Percentiles rank a stretch among this genome's conserved stretches.
phyloP scores from a whole-genome alignment of 2,888 invertebrate species.

The Phragmatobia fuliginosa region DNA sequence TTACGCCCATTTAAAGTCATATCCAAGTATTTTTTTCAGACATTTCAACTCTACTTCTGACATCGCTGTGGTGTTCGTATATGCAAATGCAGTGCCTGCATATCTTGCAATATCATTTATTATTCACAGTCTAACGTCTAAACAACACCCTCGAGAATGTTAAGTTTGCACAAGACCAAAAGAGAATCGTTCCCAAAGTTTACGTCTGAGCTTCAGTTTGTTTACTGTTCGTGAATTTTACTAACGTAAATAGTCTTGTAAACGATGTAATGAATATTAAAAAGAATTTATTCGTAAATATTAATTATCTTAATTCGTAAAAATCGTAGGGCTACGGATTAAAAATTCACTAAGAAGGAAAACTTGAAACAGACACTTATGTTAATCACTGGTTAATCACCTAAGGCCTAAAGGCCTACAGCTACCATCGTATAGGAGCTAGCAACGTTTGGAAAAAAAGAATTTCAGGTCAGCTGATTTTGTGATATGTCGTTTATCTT shows the following conservation, averaged over 20 bases:
- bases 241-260: conserved; percentile 15
- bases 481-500: too few relatives aligned
- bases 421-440: too few relatives aligned
- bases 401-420: too few relatives aligned
- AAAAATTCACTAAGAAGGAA: too few relatives aligned
- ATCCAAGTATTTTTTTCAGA: background rate
- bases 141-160: conserved; percentile 41
- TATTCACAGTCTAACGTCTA: conserved; percentile 41
- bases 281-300: conserved; percentile 5
- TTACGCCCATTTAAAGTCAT: background rate
- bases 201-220: conserved; percentile 13
- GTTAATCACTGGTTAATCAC: too few relatives aligned
- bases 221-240: conserved; percentile 38
- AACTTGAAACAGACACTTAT: too few relatives aligned
- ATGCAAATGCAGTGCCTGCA: conserved; percentile 42
- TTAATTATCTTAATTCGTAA: too few relatives aligned
- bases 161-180: conserved; percentile 11
- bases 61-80: conserved; percentile 30
- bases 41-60: conserved; percentile 19
- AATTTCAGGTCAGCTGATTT: too few relatives aligned
- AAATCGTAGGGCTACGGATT: too few relatives aligned
- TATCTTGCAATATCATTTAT: conserved; percentile 44
- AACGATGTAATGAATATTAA: conserved; percentile 3
- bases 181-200: conserved; percentile 31
- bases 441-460: too few relatives aligned